Evolutionary conservation across 1,140 invertebrate genomes (phyloP), one percentile per base, ranked within the genome.

Genomic region (Wasmannia auropunctata): DNA sequence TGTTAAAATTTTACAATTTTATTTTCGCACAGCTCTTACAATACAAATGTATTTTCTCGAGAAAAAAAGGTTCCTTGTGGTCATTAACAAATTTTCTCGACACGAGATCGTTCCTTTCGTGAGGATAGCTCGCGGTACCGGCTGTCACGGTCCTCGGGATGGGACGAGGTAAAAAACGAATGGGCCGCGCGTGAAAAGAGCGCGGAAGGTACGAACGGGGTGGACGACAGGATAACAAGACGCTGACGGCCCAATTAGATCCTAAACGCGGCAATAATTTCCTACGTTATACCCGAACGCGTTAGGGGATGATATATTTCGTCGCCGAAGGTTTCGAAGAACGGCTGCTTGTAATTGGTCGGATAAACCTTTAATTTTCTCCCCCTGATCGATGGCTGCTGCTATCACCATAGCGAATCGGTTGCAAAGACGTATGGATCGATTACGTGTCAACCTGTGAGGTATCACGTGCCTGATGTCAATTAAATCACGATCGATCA

Each of bases 201-300:
- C 67, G 31, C 49, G 58, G 72, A 49, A 65, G 43, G 49, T 83
- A 74, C 34, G 77, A 86, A 60, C 63, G 22, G 63, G 37, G 63
- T 67, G 63, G 60, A 86, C 67, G 87, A 86, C 86, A 75, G 85
- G 87, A 86, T 91, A 92, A 90, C 87, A 85, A 92, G 87, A 91
- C 91, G 88, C 83, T 91, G 92, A 92, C 91, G 87, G 87, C 72
- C 90, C 89, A 92, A 92, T 92, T 92, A 92, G 88, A 75, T 88
- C 76, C 87, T 88, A 91, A 89, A 88, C 70, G 88, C 63, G 76
- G 84, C 77, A 63, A 89, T 86, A 67, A 70, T 83, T 86, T 63
- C 76, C 76, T 85, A 40, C 43, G 58, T 62, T 85, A 77, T 77
- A 77, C 28, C 58, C 43, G 34, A 62, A 76, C 81, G 81, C 72